These are phyloP conservation scores for Lycodopsis pacificus DNA, from an alignment of 2,797 vertebrate genomes.

Conservation along the genomic window DNA sequence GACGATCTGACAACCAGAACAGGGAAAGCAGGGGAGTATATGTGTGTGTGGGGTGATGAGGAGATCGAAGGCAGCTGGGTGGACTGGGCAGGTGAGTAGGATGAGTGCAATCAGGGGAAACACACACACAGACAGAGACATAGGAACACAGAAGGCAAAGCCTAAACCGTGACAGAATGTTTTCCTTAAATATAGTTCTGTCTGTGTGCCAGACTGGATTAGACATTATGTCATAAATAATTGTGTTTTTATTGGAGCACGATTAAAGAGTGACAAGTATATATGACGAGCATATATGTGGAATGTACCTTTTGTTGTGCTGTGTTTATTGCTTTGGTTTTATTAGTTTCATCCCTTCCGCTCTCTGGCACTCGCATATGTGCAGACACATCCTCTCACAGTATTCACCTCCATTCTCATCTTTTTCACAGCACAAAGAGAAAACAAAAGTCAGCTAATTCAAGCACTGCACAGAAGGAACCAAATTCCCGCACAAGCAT, in stretches of 20 bases:
- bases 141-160: too few relatives aligned
- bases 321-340: conserved; percentile 17
- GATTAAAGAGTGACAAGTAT: conserved; percentile 9
- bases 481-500: conserved; percentile 70
- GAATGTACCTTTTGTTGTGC: background rate
- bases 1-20: too few relatives aligned
- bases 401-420: conserved; percentile 57
- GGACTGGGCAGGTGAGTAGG: too few relatives aligned
- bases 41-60: too few relatives aligned
- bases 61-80: too few relatives aligned
- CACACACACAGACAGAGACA: too few relatives aligned
- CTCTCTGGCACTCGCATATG: background rate
- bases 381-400: conserved; percentile 29
- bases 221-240: conserved; percentile 23
- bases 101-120: too few relatives aligned
- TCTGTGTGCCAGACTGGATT: conserved; percentile 20
- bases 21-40: too few relatives aligned
- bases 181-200: conserved; percentile 23
- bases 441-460: conserved; percentile 69
- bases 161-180: too few relatives aligned
- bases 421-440: conserved; percentile 80
- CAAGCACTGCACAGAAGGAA: conserved; percentile 64
- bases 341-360: background rate
- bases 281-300: background rate
- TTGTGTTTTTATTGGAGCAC: background rate